A percentile compares a stretch with the other conserved stretches of the same genome.
These are phyloP conservation scores for Pholis gunnellus DNA, from an alignment of 2,113 vertebrate species.

Conservation along the genomic window DNA sequence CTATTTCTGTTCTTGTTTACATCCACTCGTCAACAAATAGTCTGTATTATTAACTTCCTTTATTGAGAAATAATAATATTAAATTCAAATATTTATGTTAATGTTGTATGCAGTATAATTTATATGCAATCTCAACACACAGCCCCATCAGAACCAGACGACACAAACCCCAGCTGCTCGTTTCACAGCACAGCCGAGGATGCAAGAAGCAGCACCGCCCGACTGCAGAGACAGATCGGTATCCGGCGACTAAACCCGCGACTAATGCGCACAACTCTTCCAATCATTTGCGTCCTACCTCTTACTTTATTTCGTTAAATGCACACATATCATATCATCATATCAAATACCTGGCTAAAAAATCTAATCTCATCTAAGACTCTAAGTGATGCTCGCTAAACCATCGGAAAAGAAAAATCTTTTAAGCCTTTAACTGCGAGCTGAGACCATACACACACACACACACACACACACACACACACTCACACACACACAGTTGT, in stretches of 20 bases:
- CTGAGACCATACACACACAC: slow-evolving; percentile 13
- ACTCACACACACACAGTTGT: slow-evolving; percentile 2
- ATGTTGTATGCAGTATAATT: background rate
- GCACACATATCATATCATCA: background rate
- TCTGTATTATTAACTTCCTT: background rate
- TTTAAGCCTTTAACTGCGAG: slow-evolving; percentile 11
- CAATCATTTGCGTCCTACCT: background rate
- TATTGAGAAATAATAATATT: background rate
- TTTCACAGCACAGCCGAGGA: background rate
- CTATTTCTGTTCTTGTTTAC: background rate
- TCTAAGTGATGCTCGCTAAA: slow-evolving; percentile 14
- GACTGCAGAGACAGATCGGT: background rate
- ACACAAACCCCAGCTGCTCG: background rate
- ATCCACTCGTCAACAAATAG: background rate
- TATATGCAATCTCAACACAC: background rate
- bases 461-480: background rate
- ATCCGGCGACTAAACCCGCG: background rate
- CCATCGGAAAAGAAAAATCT: slow-evolving; percentile 3
- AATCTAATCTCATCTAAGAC: slow-evolving; percentile 17
- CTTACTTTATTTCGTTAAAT: background rate
- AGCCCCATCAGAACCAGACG: background rate
- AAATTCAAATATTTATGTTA: background rate
- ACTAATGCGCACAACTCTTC: background rate
- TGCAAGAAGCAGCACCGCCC: background rate
- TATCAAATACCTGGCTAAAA: slow-evolving; percentile 5